Percentiles rank a stretch among this genome's conserved stretches.
These are phyloP conservation scores for Lochmaea capreae DNA, from an alignment of 2,888 invertebrate species.

Conservation along the genomic window DNA sequence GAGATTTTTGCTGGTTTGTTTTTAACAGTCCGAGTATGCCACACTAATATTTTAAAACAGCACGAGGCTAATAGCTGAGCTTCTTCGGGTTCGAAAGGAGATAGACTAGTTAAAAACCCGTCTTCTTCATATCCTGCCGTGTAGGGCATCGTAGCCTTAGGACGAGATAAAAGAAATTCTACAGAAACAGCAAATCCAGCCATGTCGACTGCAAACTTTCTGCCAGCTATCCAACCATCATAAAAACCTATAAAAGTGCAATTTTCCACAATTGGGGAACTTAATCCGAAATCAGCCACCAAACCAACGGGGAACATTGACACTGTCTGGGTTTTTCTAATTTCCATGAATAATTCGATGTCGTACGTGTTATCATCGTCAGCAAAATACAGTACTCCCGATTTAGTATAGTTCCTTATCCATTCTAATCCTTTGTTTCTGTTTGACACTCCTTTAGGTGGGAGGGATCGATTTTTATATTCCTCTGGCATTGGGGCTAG, in stretches of 20 bases:
- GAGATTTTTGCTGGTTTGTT: background rate
- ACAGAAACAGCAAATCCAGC: conserved; percentile 85
- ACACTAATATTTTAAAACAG: conserved; percentile 71
- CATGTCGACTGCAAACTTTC: conserved; percentile 86
- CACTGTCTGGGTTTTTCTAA: conserved; percentile 78
- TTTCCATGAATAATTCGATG: conserved; percentile 79
- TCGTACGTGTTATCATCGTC: conserved; percentile 88
- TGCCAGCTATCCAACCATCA: conserved; percentile 81
- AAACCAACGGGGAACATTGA: conserved; percentile 92
- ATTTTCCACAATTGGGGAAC: conserved; percentile 74
- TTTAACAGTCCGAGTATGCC: conserved; percentile 53
- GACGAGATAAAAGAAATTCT: conserved; percentile 71
- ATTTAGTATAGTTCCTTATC: conserved; percentile 74
- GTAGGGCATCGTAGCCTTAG: conserved; percentile 76
- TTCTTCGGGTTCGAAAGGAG: conserved; percentile 74
- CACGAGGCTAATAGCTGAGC: conserved; percentile 80
- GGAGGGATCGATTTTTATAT: conserved; percentile 70
- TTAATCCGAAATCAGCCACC: conserved; percentile 77
- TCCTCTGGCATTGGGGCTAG: conserved; percentile 76
- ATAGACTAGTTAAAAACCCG: conserved; percentile 77
- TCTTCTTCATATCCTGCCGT: conserved; percentile 82
- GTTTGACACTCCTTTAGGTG: conserved; percentile 78
- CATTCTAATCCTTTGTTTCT: conserved; percentile 79
- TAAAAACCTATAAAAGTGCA: conserved; percentile 76
- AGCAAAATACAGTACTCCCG: conserved; percentile 82